phyloP scores from a whole-genome alignment of 1,140 invertebrate genomes.

The Hycleus cichorii region DNA sequence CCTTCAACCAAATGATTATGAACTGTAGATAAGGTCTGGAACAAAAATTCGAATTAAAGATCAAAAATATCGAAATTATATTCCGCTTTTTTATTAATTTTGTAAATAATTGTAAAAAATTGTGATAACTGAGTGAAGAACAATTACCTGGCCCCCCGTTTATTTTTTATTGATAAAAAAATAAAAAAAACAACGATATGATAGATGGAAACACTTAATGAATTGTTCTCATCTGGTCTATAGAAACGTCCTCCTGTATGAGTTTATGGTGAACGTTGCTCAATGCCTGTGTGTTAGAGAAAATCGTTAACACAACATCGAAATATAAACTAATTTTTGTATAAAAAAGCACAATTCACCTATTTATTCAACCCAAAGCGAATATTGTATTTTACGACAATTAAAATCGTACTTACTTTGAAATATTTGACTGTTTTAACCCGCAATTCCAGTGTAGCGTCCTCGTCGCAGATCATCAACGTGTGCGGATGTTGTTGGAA shows the following conservation, averaged over 20 bases:
- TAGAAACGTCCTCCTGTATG: slow-evolving; percentile 51
- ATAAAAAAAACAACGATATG: slow-evolving; percentile 5
- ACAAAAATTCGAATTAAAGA: slow-evolving; percentile 23
- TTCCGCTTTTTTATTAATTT: too few relatives aligned
- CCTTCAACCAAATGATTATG: slow-evolving; percentile 43
- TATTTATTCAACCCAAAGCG: slow-evolving; percentile 12
- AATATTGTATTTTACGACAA: not conserved
- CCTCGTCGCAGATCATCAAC: slow-evolving; percentile 95
- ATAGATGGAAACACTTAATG: slow-evolving; percentile 26
- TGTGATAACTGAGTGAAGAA: too few relatives aligned
- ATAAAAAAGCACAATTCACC: not conserved
- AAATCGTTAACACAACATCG: not conserved
- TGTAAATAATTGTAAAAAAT: too few relatives aligned
- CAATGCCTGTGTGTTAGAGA: slow-evolving; percentile 48
- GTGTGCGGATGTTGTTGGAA: slow-evolving; percentile 92
- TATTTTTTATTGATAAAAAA: not conserved
- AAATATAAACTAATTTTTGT: not conserved
- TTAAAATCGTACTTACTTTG: slow-evolving; percentile 58
- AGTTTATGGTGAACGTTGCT: slow-evolving; percentile 64
- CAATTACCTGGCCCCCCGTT: too few relatives aligned
- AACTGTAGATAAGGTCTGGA: slow-evolving; percentile 45
- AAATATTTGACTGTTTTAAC: slow-evolving; percentile 99
- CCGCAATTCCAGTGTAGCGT: slow-evolving; percentile 91
- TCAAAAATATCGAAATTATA: too few relatives aligned
- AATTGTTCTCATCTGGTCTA: slow-evolving; percentile 39